A percentile compares a stretch with the other conserved stretches of the same genome.
Evolutionary conservation across 1,140 invertebrate genomes (phyloP).

Genomic region (Bradysia coprophila): DNA sequence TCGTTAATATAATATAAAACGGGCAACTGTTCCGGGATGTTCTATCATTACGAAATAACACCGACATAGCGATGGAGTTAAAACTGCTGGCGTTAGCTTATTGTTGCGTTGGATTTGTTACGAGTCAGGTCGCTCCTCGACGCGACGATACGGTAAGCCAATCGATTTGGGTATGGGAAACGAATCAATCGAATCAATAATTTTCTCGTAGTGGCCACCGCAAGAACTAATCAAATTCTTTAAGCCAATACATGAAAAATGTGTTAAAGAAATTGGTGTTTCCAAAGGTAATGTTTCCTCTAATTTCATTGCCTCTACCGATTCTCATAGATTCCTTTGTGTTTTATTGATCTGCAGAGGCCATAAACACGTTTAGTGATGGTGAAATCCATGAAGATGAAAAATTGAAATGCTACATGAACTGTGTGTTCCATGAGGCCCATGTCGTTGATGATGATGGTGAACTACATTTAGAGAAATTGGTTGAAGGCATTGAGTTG

Average conservation of each 20-base stretch:
- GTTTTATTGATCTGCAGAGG: conserved; percentile 6
- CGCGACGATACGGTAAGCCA: no score
- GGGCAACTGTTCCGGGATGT: no score
- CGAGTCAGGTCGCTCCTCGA: no score
- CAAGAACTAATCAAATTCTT: background rate
- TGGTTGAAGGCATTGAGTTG: conserved; percentile 9
- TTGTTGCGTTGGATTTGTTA: no score
- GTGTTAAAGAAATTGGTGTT: background rate
- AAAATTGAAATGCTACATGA: conserved; percentile 16
- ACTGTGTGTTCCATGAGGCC: conserved; percentile 16
- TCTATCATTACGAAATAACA: no score
- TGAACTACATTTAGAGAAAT: conserved; percentile 16
- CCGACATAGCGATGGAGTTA: no score
- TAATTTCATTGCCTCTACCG: background rate
- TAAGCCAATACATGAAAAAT: background rate
- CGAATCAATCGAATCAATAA: no score
- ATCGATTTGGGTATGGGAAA: no score
- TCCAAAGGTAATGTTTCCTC: background rate
- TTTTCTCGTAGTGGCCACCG: background rate
- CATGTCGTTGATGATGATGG: conserved; percentile 17
- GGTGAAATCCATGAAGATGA: conserved; percentile 15
- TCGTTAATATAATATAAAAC: no score
- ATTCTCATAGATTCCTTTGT: background rate
- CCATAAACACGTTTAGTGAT: conserved; percentile 17
- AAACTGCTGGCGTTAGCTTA: no score